Evolutionary conservation across 1,140 invertebrate genomes (phyloP).

Genomic region (Pachypsylla venusta): DNA sequence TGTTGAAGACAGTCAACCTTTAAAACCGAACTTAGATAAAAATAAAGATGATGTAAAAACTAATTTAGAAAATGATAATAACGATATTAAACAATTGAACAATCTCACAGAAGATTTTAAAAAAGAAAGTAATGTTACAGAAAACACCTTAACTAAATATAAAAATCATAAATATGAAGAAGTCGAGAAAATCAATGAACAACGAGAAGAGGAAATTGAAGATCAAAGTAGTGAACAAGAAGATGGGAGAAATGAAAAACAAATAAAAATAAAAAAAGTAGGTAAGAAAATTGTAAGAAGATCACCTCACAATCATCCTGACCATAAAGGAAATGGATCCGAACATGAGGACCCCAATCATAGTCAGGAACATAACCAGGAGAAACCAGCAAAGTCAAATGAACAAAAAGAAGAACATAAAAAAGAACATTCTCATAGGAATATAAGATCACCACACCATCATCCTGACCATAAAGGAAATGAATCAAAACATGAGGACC

Average conservation of each 20-base stretch:
- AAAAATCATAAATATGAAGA: neutral
- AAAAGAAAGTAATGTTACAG: neutral
- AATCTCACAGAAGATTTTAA: neutral
- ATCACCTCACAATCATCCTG: too few species aligned
- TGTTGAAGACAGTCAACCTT: neutral
- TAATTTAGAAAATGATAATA: neutral
- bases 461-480: too few species aligned
- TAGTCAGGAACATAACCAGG: too few species aligned
- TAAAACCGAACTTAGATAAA: neutral
- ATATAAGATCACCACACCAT: too few species aligned
- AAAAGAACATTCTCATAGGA: too few species aligned
- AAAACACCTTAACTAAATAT: neutral
- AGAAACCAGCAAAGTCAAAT: too few species aligned
- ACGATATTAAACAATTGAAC: neutral
- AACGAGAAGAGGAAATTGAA: neutral
- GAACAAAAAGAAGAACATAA: too few species aligned
- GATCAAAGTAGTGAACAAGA: neutral
- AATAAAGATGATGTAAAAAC: neutral
- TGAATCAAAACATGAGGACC: too few species aligned
- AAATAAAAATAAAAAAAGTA: too few species aligned
- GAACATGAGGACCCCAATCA: too few species aligned
- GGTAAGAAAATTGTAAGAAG: too few species aligned
- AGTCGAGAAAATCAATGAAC: neutral
- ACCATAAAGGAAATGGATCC: too few species aligned
- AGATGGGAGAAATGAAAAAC: slow-evolving; percentile 3